Base-by-base conservation (phyloP, 2,888 invertebrate genomes). In the Dolomedes plantarius region DNA sequence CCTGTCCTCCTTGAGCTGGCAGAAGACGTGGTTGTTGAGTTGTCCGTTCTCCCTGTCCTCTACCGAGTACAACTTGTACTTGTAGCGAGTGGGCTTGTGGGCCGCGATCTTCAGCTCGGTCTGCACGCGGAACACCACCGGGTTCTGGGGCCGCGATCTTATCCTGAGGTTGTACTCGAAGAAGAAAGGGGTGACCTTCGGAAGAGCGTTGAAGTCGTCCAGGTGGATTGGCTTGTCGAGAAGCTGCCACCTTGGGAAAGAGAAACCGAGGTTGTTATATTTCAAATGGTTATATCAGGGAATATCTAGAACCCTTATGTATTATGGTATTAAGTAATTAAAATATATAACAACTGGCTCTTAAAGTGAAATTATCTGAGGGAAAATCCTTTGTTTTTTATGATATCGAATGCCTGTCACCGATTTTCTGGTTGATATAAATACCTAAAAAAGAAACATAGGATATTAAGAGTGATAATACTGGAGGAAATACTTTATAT, bases 131-230 rank as follows among this genome's bases (percentile, higher is more conserved):
- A 90, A 90, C 19, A 87, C 75, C 0, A 90, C 71, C 0, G 90
- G 90, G 76, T 89, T 89, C 29, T 88, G 87, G 5, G 87, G 79
- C 56, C 89, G 88, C 5, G 89, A 82, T 6, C 89, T 88, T 11
- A 91, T 89, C 29, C 89, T 89, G 28, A 91, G 88, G 32, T 89
- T 89, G 80, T 89, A 90, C 50, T 89, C 89, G 89, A 92, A 92
- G 89, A 92, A 92, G 62, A 91, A 91, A 1, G 92, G 92, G 77
- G 92, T 92, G 39, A 92, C 89, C 80, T 92, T 91, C 1, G 92
- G 92, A 56, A 92, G 90, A 32, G 90, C 89, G 65, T 92, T 91
- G 90, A 93, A 93, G 69, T 92, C 91, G 9, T 91, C 90, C 86
- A 92, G 88, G 6, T 91, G 90, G 64, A 92, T 90, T 5, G 92